These are phyloP conservation scores for Neolamprologus fasciatus DNA, from an alignment of 2,113 vertebrate genomes.

Conservation along the genomic window DNA sequence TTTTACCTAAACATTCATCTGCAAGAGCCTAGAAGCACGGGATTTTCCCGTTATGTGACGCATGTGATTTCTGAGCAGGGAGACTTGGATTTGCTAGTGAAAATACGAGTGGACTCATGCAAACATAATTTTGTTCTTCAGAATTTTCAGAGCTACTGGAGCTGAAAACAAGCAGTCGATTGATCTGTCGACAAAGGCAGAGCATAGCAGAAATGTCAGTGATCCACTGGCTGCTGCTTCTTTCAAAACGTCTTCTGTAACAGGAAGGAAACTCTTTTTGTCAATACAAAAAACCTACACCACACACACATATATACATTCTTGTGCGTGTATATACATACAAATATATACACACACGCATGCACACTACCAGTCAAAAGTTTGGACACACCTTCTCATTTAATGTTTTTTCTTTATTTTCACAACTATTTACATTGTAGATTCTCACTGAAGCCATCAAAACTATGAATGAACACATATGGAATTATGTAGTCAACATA, in stretches of 20 bases:
- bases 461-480: neutral
- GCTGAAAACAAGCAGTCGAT: neutral
- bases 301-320: neutral
- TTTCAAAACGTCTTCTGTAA: neutral
- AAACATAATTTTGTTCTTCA: neutral
- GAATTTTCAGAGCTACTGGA: neutral
- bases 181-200: neutral
- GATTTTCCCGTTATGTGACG: rapidly evolving
- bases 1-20: neutral
- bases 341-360: neutral
- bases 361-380: neutral
- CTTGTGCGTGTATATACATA: neutral
- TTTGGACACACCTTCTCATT: neutral
- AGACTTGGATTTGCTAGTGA: neutral
- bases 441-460: neutral
- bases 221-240: neutral
- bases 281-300: neutral
- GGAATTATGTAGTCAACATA: neutral
- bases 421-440: neutral
- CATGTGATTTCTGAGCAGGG: rapidly evolving
- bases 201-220: neutral
- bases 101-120: neutral
- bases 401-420: neutral
- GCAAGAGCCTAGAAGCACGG: neutral
- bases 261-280: neutral